phyloP scores from a whole-genome alignment of 2,888 invertebrate species.

The Podotricha telesiphe region DNA sequence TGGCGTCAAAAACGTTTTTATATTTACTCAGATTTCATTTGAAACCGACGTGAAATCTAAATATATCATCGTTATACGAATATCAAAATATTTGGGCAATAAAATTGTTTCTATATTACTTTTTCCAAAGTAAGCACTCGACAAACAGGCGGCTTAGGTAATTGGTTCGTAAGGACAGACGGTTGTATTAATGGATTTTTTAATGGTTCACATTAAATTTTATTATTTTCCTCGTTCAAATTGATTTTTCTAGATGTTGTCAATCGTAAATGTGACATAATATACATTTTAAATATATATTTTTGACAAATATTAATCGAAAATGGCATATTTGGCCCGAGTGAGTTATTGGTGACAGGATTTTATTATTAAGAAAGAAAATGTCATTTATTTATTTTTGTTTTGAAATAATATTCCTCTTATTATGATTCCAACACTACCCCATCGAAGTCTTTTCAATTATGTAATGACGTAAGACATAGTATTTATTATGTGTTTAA shows the following conservation, averaged over 20 bases:
- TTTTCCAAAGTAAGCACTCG: constrained; percentile 21
- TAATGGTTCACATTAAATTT: constrained; percentile 8
- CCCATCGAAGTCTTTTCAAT: too few relatives aligned
- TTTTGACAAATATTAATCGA: too few relatives aligned
- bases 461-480: too few relatives aligned
- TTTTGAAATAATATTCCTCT: too few relatives aligned
- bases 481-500: too few relatives aligned
- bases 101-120: constrained; percentile 26
- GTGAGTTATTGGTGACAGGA: background rate
- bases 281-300: too few relatives aligned
- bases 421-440: too few relatives aligned
- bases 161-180: constrained; percentile 27
- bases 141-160: constrained; percentile 23
- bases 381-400: too few relatives aligned
- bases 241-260: constrained; percentile 2
- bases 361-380: too few relatives aligned
- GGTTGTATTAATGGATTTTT: constrained; percentile 24
- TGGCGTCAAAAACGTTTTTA: background rate
- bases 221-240: constrained; percentile 14
- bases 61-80: constrained; percentile 15
- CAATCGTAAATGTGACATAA: background rate
- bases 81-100: constrained; percentile 36
- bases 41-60: background rate
- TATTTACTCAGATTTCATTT: background rate
- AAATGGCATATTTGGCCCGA: too few relatives aligned